Evolutionary conservation across 2,888 invertebrate species (phyloP), one percentile per base, ranked within the genome.

Genomic region (Caenorhabditis zanzibari): DNA sequence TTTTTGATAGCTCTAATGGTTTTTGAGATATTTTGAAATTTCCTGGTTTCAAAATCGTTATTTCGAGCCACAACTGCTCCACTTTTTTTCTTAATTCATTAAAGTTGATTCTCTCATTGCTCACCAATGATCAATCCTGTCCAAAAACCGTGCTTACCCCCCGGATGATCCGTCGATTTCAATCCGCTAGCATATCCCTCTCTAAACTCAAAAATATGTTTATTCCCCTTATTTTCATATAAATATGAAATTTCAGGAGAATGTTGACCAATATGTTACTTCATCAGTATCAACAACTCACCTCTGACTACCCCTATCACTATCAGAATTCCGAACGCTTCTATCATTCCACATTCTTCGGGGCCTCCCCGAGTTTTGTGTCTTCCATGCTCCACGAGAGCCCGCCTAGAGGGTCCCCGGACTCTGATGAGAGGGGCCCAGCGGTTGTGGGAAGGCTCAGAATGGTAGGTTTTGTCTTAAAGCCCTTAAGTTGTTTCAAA

Each of bases 211-310:
- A 38, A 68, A 68, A 68, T 68, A 68, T 68, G 68, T 68, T 68
- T 52, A 22, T 68, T 68, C n/a, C n/a, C 26, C 7, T 4, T 1
- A 7, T 12, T 3, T 10, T 49, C n/a, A 32, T 38, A 38, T 54
- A 54, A 68, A 54, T 54, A 66, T 32, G 64, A 66, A 66, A 32
- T 54, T 56, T 56, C 41, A 41, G 41, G 69, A 69, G 24, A 38
- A 69, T 68, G 66, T 52, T 68, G 66, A 68, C 66, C 66, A 68
- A 68, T 49, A 68, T 68, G 66, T 49, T 68, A 68, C 66, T 68
- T 68, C 66, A 68, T 12, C 16, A 24, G 19, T 64, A 61, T 41
- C 61, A 41, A 10, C 22, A n/a, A n/a, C n/a, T n/a, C n/a, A n/a
- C 38, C n/a, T 35, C 7, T 19, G 3, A 35, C 1, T 59, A n/a